A percentile compares a stretch with the other conserved stretches of the same genome.
These are phyloP conservation scores for Manacus vitellinus DNA, from an alignment of 2,113 vertebrate genomes.

Conservation along the genomic window DNA sequence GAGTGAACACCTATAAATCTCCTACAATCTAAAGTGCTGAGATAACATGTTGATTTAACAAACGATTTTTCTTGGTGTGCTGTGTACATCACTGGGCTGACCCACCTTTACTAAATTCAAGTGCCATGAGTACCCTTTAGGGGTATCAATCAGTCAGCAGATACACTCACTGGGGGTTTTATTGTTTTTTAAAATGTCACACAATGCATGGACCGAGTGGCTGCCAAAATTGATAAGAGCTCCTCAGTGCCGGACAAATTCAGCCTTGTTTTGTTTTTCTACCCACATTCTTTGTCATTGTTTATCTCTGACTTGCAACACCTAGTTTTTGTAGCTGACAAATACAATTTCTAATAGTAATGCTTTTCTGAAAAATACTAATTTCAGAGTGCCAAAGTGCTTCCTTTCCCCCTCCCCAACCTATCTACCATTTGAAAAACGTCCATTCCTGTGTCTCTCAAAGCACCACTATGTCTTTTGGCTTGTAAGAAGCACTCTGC, in stretches of 20 bases:
- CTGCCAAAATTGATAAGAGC: constrained; percentile 44
- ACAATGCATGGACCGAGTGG: background rate
- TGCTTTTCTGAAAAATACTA: background rate
- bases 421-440: background rate
- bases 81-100: background rate
- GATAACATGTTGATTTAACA: background rate
- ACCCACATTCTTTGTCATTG: background rate
- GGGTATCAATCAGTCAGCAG: background rate
- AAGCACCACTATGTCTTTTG: background rate
- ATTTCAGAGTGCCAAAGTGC: background rate
- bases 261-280: background rate
- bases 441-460: background rate
- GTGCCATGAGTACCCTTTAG: background rate
- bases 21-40: background rate
- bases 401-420: background rate
- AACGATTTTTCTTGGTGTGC: background rate
- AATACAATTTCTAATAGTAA: background rate
- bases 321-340: background rate
- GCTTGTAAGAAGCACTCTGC: background rate
- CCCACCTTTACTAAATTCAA: background rate
- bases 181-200: background rate
- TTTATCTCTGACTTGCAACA: constrained; percentile 44
- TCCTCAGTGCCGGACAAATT: background rate
- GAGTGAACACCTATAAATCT: constrained; percentile 1
- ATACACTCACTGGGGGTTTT: background rate